Conservation (phyloP, 2,888 invertebrate genomes). For the Eudiplozoon nipponicum region DNA sequence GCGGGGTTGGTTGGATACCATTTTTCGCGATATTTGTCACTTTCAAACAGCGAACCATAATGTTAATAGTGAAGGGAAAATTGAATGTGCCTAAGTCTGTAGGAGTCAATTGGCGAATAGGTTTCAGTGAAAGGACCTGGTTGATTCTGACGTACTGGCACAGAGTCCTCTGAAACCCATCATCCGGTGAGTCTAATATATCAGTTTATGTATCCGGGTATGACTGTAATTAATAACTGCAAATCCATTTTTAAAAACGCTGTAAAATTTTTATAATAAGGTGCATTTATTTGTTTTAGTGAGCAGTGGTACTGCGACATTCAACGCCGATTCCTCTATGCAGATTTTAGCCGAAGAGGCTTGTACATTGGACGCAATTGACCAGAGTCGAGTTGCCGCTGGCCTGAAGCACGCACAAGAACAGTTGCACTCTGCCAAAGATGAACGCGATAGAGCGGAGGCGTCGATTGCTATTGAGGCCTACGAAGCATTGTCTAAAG, state of each 20-base stretch:
- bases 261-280: background rate
- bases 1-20: too few relatives aligned
- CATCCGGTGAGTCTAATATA: too few relatives aligned
- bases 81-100: too few relatives aligned
- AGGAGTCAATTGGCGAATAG: too few relatives aligned
- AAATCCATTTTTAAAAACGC: background rate
- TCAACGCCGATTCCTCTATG: slow-evolving; percentile 65
- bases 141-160: too few relatives aligned
- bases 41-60: too few relatives aligned
- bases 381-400: slow-evolving; percentile 45
- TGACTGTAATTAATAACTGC: background rate
- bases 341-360: slow-evolving; percentile 86
- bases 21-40: too few relatives aligned
- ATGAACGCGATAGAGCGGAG: slow-evolving; percentile 53
- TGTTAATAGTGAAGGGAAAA: too few relatives aligned
- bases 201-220: background rate
- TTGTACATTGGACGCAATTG: slow-evolving; percentile 47
- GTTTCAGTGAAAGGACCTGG: too few relatives aligned
- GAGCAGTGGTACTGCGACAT: slow-evolving; percentile 70
- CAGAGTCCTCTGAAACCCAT: too few relatives aligned
- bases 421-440: slow-evolving; percentile 42
- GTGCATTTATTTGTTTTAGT: slow-evolving; percentile 31
- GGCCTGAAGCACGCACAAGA: slow-evolving; percentile 50
- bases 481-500: slow-evolving; percentile 62
- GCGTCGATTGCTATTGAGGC: slow-evolving; percentile 71